These are phyloP conservation scores for Eupithecia inturbata DNA, from an alignment of 2,888 invertebrate genomes.

Conservation along the genomic window DNA sequence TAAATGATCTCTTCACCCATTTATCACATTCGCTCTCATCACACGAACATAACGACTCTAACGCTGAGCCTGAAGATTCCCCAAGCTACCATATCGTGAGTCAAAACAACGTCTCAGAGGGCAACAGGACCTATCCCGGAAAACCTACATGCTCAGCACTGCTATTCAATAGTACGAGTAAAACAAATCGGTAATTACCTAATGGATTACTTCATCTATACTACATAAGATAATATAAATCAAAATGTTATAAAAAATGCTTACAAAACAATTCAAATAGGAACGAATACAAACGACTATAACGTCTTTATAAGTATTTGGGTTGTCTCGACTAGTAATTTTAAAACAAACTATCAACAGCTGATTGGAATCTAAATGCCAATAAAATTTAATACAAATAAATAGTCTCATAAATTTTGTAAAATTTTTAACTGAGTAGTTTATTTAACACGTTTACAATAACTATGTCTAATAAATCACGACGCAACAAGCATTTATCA, in stretches of 20 bases:
- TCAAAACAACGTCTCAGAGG: neutral
- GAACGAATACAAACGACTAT: constrained; percentile 71
- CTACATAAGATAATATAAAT: constrained; percentile 56
- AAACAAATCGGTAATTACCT: constrained; percentile 61
- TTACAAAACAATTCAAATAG: constrained; percentile 61
- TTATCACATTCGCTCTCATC: constrained; percentile 73
- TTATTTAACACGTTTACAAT: constrained; percentile 58
- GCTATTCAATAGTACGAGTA: constrained; percentile 28
- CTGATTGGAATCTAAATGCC: constrained; percentile 61
- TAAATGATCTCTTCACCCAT: constrained; percentile 54
- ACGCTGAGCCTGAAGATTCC: neutral
- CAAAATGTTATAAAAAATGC: constrained; percentile 55
- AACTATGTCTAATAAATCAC: constrained; percentile 72
- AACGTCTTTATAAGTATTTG: constrained; percentile 71
- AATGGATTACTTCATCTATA: constrained; percentile 65
- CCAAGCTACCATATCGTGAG: neutral
- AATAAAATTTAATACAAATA: constrained; percentile 55
- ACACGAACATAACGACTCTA: constrained; percentile 59
- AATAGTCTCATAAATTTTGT: constrained; percentile 57
- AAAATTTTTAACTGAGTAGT: constrained; percentile 43
- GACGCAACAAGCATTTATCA: constrained; percentile 78
- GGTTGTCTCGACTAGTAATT: constrained; percentile 79
- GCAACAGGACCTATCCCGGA: neutral
- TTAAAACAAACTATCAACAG: constrained; percentile 58
- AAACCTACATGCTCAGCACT: constrained; percentile 22